Base-by-base conservation (phyloP, 2,888 invertebrate species). In the Drymonia ruficornis region DNA sequence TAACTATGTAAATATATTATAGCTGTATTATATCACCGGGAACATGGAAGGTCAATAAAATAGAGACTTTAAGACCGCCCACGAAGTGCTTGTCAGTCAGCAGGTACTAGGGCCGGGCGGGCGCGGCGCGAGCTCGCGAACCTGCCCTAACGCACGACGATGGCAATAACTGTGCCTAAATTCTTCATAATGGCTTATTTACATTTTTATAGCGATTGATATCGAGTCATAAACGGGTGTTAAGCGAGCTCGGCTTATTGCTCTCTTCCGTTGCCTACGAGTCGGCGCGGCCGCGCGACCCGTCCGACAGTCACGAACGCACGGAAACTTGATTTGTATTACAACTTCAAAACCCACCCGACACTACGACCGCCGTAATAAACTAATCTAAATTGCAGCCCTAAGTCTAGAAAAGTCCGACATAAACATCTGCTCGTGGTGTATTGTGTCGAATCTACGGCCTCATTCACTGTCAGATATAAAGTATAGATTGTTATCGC, bases 41-140 rank as follows among this genome's bases (percentile, higher is more conserved):
- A 65, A 73, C 71, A 72, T 69, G 65, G 61, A 67, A 53, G 70
- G 63, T 67, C 60, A 65, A 76, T 83, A 77, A 84, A 81, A 77
- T 77, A 72, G 72, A 75, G 65, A 72, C 73, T 76, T 71, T 63
- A 74, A 65, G 84, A 77, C 84, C 84, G 67, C 85, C 80, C 83
- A 84, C 69, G 67, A 58, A 50, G 74, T 38, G 45, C 51, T 66
- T 63, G 66, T 63, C 68, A 64, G 57, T 58, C 42, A 61, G 53
- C 61, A 67, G 63, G 65, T 57, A 63, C 50, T 40, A 53, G 45
- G 53, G 47, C 52, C 50, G 47, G 49, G 55, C 51, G 13, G 15
- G 48, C 48, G 55, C 51, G 13, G 16, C 40, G 49, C 42, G 51
- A 45, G 43, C 44, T 56, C 56, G 61, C 64, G 40, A 66, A 63